Evolutionary conservation across 2,888 invertebrate genomes (phyloP), one percentile per base, ranked within the genome.

Genomic region (Pristionchus entomophagus): DNA sequence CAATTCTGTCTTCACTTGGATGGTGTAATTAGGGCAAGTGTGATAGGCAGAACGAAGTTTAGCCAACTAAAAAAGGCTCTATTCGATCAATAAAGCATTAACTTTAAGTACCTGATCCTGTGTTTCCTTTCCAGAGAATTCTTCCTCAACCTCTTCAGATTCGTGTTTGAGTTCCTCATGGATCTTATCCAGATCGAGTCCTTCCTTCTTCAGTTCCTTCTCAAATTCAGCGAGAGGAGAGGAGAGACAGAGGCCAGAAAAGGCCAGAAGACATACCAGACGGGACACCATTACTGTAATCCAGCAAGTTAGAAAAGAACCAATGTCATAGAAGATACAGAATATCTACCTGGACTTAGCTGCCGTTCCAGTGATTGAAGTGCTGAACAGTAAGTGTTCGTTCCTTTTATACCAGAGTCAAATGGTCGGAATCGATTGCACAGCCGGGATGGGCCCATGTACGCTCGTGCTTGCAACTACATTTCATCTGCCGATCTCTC

Each of bases 201-300:
- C 78, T 19, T 78, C 78, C 78, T 78, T 78, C 32, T 51, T 32
- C 19, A 51, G 2, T 32, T 51, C 78, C 78, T 78, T 78, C 51
- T 78, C 78, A 5, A 78, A 26, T 6, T 78, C 78, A 41, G 32
- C 78, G 17, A 78, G 78, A 4, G 78, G 78, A 78, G 78, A 51
- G 51, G 78, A 26, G 32, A 41, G 41, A 53, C 78, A 26, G 22
- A 78, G 51, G 8, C 29, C 29, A 32, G 22, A 32, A 17, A 78
- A 51, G 5, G 78, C 78, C 8, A 78, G 12, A 41, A 78, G 78
- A 32, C 35, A 41, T n/a, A 78, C 17, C 14, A 78, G 73, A 45
- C 73, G 73, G 19, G n/a, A 26, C 14, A 45, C 10, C 73, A 45
- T 73, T 22, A 32, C 45, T 26, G 22, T 14, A 41, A 38, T 6